phyloP scores from a whole-genome alignment of 1,140 invertebrate genomes.

The Charaxes varanes region DNA sequence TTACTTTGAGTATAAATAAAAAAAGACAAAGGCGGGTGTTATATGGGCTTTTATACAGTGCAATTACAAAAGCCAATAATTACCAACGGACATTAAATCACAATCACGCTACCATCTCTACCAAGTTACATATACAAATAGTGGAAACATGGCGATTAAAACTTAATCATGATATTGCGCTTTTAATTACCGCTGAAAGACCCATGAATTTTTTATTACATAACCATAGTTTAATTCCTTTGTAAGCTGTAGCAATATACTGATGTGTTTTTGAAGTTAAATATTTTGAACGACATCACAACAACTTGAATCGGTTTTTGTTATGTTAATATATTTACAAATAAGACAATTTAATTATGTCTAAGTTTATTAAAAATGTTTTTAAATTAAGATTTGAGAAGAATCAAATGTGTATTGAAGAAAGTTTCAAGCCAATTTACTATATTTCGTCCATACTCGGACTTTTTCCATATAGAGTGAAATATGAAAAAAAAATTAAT shows the following conservation, averaged over 20 bases:
- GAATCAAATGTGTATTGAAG: conserved; percentile 8
- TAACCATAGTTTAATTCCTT: conserved; percentile 9
- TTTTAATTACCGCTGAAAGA: conserved; percentile 13
- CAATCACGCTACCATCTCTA: conserved; percentile 4
- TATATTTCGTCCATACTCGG: conserved; percentile 33
- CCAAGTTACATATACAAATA: conserved; percentile 3
- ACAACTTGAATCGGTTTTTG: background rate
- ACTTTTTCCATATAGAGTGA: conserved; percentile 42
- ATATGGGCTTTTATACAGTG: too few species aligned
- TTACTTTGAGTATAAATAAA: too few species aligned
- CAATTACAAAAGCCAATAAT: too few species aligned
- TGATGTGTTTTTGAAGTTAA: conserved; percentile 6
- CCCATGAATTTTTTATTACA: conserved; percentile 19
- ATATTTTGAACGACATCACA: background rate
- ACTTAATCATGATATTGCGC: conserved; percentile 8
- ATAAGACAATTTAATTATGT: conserved; percentile 8
- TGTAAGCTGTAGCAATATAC: conserved; percentile 14
- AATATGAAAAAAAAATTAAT: conserved; percentile 30
- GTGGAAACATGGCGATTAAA: conserved; percentile 2
- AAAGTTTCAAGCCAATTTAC: conserved; percentile 44
- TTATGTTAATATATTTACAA: background rate
- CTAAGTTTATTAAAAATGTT: conserved; percentile 2
- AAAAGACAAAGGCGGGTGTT: too few species aligned
- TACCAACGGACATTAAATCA: conserved; percentile 1
- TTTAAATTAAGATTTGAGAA: background rate